These are phyloP conservation scores for Trichogramma dendrolimi DNA, from an alignment of 2,888 invertebrate genomes.

Conservation along the genomic window DNA sequence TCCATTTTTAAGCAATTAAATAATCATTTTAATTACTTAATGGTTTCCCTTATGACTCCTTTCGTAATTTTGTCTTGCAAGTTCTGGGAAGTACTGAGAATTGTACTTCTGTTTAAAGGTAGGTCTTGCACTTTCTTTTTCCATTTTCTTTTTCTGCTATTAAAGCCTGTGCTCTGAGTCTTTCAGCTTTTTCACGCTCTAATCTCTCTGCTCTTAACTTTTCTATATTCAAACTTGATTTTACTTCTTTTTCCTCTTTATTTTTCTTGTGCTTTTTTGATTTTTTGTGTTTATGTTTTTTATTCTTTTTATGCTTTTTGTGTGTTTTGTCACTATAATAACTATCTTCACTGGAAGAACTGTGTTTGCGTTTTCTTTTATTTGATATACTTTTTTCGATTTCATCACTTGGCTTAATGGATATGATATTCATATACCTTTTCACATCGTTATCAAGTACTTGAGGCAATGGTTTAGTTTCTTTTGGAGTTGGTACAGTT, in stretches of 20 bases:
- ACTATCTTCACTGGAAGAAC: constrained; percentile 22
- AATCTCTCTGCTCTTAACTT: constrained; percentile 73
- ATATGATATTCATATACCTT: no score
- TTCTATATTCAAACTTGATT: constrained; percentile 55
- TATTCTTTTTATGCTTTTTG: constrained; percentile 30
- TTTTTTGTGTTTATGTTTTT: constrained; percentile 36
- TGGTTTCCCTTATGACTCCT: constrained; percentile 12
- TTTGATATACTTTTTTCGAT: constrained; percentile 5
- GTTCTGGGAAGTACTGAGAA: constrained; percentile 92
- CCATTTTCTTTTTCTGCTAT: constrained; percentile 65
- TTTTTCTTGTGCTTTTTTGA: constrained; percentile 21
- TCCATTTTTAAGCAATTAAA: neutral
- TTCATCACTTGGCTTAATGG: neutral
- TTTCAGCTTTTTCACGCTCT: constrained; percentile 76
- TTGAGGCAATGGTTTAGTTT: no score
- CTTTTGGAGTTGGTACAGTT: neutral
- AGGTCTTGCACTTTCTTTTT: constrained; percentile 39
- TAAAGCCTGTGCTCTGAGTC: constrained; percentile 65
- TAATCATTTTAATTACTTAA: constrained; percentile 4
- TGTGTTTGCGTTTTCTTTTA: constrained; percentile 14
- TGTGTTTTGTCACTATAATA: constrained; percentile 11
- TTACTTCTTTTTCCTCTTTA: constrained; percentile 14
- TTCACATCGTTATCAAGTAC: no score
- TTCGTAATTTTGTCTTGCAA: constrained; percentile 72
- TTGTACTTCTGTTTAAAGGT: constrained; percentile 77